A percentile compares a stretch with the other conserved stretches of the same genome.
Conservation (phyloP, 2,797 vertebrate genomes). For the Myotis vivesi region DNA sequence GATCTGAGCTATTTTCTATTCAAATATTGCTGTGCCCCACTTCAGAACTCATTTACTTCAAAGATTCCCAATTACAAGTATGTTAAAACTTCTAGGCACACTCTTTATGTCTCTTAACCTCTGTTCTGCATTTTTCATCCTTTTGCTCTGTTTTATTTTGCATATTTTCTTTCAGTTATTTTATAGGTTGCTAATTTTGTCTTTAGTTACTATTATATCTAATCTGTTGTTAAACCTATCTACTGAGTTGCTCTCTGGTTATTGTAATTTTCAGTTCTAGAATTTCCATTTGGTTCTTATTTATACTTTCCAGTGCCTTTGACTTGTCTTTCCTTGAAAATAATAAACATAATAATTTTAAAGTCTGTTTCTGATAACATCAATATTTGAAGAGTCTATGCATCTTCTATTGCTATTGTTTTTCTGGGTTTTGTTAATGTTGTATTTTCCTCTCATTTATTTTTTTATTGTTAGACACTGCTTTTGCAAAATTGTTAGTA, state of each 20-base stretch:
- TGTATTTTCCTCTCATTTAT: neutral
- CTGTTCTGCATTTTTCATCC: neutral
- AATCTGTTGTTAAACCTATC: neutral
- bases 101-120: neutral
- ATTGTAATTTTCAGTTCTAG: neutral
- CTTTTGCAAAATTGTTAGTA: conserved; percentile 19
- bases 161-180: conserved; percentile 22
- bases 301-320: neutral
- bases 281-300: neutral
- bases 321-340: conserved; percentile 27
- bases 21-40: neutral
- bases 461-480: neutral
- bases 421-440: neutral
- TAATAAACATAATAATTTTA: neutral
- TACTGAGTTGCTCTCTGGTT: neutral
- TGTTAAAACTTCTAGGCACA: neutral
- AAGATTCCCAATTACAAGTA: neutral
- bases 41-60: neutral
- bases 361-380: neutral
- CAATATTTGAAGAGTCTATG: neutral
- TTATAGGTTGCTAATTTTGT: neutral
- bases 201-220: neutral
- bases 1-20: neutral
- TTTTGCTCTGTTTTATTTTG: neutral
- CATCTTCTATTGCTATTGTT: neutral